These are phyloP conservation scores for Rhinophrynus dorsalis DNA, from an alignment of 2,797 vertebrate species.

Conservation along the genomic window DNA sequence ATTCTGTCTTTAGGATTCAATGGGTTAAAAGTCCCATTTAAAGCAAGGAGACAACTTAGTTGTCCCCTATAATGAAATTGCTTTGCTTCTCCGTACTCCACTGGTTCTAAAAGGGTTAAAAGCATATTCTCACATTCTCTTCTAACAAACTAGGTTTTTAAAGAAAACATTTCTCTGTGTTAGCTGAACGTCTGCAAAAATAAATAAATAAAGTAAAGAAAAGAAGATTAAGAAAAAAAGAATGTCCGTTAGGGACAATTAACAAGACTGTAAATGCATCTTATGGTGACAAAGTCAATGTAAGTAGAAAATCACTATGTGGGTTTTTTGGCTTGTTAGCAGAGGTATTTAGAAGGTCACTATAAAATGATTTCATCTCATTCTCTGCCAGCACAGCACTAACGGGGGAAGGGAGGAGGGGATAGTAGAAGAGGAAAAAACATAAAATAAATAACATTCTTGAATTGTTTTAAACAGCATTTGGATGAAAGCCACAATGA, in stretches of 20 bases:
- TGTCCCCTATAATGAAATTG: too few relatives aligned
- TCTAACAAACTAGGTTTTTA: too few relatives aligned
- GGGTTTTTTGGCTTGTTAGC: slow-evolving; percentile 19
- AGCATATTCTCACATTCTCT: too few relatives aligned
- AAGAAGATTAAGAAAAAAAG: too few relatives aligned
- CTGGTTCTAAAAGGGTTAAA: too few relatives aligned
- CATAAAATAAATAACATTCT: slow-evolving; percentile 47
- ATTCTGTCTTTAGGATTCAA: too few relatives aligned
- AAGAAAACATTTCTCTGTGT: too few relatives aligned
- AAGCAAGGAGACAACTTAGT: too few relatives aligned
- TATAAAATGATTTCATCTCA: slow-evolving; percentile 54
- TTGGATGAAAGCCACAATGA: slow-evolving; percentile 38
- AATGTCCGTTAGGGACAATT: slow-evolving; percentile 6
- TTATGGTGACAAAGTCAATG: slow-evolving; percentile 5
- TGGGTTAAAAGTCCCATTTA: too few relatives aligned
- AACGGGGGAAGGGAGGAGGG: slow-evolving; percentile 35
- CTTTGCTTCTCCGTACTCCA: too few relatives aligned
- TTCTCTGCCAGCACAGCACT: slow-evolving; percentile 38
- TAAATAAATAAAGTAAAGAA: too few relatives aligned
- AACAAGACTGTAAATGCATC: slow-evolving; percentile 10
- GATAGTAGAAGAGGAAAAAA: slow-evolving; percentile 11
- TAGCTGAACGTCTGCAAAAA: too few relatives aligned
- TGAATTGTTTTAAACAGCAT: slow-evolving; percentile 48
- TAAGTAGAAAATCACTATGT: slow-evolving; percentile 5
- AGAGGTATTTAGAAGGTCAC: slow-evolving; percentile 51